phyloP scores from a whole-genome alignment of 2,888 invertebrate genomes.

The Agrilus biguttatus region DNA sequence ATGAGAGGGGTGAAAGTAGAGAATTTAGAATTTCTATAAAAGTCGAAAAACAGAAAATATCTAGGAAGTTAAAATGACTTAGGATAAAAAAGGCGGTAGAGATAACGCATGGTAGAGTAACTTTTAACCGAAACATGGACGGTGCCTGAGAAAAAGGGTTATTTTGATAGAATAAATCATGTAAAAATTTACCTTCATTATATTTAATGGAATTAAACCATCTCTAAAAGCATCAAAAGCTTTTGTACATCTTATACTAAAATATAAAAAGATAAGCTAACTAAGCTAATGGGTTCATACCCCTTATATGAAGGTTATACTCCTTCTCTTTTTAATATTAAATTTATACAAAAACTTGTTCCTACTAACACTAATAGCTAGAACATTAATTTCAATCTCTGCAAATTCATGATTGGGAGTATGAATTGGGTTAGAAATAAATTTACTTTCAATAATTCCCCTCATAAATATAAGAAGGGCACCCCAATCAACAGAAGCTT shows the following conservation, averaged over 20 bases:
- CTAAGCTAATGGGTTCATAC: slow-evolving; percentile 35
- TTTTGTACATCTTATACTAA: slow-evolving; percentile 48
- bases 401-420: slow-evolving; percentile 31
- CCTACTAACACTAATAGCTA: slow-evolving; percentile 33
- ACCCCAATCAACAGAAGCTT: slow-evolving; percentile 37
- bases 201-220: slow-evolving; percentile 48
- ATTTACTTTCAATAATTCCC: slow-evolving; percentile 45
- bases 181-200: slow-evolving; percentile 30
- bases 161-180: slow-evolving; percentile 48
- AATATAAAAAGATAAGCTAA: slow-evolving; percentile 45
- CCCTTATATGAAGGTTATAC: slow-evolving; percentile 31
- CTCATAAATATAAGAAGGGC: slow-evolving; percentile 37
- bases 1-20: too few relatives aligned
- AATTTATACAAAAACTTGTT: slow-evolving; percentile 37
- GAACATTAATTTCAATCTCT: slow-evolving; percentile 36
- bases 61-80: too few relatives aligned
- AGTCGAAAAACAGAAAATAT: too few relatives aligned
- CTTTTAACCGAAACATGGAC: too few relatives aligned
- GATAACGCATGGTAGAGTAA: too few relatives aligned
- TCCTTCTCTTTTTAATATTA: slow-evolving; percentile 39
- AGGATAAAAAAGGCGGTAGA: too few relatives aligned
- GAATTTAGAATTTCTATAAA: too few relatives aligned
- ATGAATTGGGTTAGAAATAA: slow-evolving; percentile 51
- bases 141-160: slow-evolving; percentile 43
- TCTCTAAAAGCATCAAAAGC: slow-evolving; percentile 44